Base-by-base conservation (phyloP, 1,140 invertebrate genomes). In the Neodiprion pinetum region DNA sequence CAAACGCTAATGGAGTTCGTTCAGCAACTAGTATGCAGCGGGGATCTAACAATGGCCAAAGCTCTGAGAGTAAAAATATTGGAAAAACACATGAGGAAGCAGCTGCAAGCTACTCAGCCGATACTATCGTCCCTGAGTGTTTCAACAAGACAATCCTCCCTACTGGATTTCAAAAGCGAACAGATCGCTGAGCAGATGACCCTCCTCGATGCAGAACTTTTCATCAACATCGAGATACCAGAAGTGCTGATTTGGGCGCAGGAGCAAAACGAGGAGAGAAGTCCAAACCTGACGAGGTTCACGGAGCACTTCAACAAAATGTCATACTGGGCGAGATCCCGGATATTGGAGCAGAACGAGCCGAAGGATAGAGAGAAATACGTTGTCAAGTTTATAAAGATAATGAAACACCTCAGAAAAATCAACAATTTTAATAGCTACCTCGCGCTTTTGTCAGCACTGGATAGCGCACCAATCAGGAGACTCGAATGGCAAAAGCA, bases 251-350 rank as follows among this genome's bases (percentile, higher is more conserved):
- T 98, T 76, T 99, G 98, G 98, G 96, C 98, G 12, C 93, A 96
- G 81, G 97, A 99, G 86, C 98, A 99, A 87, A 97, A 96, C 80
- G 98, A 99, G 88, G 97, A 99, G 85, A 92, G 95, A 76, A 98
- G 97, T 86, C 97, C 98, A 7, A 99, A 99, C 89, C 90, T 99
- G 50, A 98, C 96, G 14, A 91, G 94, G 77, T 99, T 99, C 85
- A 99, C 98, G 0, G 97, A 99, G 87, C 98, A 99, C 90, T 99
- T 99, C 86, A 99, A 99, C 87, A 99, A 99, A 89, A 98, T 99
- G 95, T 99, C 97, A 40, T 99, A 97, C 82, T 99, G 98, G 98
- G 87, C 87, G 11, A 81, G 87, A 67, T 89, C 87, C 7, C 81
- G 91, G 71, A 92, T 92, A 82, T 79, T 92, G 17, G 91, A 92